Evolutionary conservation across 2,888 invertebrate species (phyloP).

Genomic region (Noctua janthe): DNA sequence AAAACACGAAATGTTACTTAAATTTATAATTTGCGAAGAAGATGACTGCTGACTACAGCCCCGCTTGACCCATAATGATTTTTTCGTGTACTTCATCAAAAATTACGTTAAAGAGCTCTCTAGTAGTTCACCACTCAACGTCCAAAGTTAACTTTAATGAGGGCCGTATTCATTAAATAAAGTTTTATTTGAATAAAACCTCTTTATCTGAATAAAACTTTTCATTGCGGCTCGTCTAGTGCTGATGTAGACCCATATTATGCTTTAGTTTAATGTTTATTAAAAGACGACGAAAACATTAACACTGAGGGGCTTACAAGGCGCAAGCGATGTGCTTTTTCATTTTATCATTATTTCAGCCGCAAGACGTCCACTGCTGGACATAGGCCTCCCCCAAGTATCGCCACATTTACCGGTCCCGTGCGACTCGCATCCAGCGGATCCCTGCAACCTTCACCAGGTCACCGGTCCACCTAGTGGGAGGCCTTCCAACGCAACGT

Average conservation of each 20-base stretch:
- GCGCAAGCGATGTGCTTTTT: not conserved
- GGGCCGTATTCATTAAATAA: constrained; percentile 57
- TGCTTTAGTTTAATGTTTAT: constrained; percentile 37
- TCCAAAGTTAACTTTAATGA: constrained; percentile 50
- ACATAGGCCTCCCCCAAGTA: no score
- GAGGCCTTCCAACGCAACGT: no score
- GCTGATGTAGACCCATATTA: constrained; percentile 24
- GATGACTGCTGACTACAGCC: not conserved
- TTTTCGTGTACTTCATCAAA: constrained; percentile 39
- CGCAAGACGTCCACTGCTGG: no score
- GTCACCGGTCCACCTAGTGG: no score
- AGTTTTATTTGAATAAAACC: constrained; percentile 45
- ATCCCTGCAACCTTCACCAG: no score
- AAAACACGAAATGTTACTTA: no score
- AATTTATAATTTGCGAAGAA: no score
- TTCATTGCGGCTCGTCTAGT: constrained; percentile 44
- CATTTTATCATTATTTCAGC: no score
- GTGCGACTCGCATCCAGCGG: no score
- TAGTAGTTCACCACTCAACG: constrained; percentile 17
- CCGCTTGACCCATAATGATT: constrained; percentile 22
- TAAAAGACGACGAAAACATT: constrained; percentile 7
- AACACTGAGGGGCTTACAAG: not conserved
- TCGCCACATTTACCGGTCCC: no score
- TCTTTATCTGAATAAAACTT: constrained; percentile 47
- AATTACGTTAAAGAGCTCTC: constrained; percentile 9